A percentile compares a stretch with the other conserved stretches of the same genome.
Evolutionary conservation across 2,797 vertebrate species (phyloP).

Genomic region (Chloroceryle inda): DNA sequence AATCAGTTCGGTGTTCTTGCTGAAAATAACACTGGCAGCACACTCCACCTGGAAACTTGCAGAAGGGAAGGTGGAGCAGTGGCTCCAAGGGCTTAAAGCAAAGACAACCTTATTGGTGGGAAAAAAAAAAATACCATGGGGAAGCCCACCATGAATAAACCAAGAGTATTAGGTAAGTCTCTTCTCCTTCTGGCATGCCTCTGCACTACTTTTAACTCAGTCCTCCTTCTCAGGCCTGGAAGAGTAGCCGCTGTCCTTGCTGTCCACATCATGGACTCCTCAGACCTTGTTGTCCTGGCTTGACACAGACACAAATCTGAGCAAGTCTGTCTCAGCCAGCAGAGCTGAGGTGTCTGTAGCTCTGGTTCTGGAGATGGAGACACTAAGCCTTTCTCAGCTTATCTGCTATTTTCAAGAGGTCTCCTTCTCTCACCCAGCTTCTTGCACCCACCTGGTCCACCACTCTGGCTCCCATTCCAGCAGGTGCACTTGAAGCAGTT

Average conservation of each 20-base stretch:
- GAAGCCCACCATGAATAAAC: not conserved
- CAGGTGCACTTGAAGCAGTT: not conserved
- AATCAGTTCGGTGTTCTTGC: not conserved
- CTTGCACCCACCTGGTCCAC: too few relatives aligned
- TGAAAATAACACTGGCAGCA: conserved; percentile 35
- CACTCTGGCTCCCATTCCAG: not conserved
- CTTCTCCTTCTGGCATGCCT: not conserved
- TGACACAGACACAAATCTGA: not conserved
- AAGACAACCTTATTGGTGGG: not conserved
- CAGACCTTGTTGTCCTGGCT: not conserved
- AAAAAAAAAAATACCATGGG: not conserved
- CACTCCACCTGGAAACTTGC: not conserved
- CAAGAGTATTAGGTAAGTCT: not conserved
- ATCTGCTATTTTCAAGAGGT: not conserved
- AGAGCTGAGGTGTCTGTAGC: not conserved
- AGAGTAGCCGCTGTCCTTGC: not conserved
- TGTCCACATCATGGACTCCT: not conserved
- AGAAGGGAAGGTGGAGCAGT: not conserved
- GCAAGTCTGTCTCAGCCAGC: not conserved
- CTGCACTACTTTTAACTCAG: not conserved
- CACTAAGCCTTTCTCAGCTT: not conserved
- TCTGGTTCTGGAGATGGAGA: not conserved
- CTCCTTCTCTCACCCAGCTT: not conserved
- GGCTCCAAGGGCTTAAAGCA: not conserved
- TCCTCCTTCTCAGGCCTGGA: not conserved